Evolutionary conservation across 1,140 invertebrate genomes (phyloP).

Genomic region (Zaprionus capensis): DNA sequence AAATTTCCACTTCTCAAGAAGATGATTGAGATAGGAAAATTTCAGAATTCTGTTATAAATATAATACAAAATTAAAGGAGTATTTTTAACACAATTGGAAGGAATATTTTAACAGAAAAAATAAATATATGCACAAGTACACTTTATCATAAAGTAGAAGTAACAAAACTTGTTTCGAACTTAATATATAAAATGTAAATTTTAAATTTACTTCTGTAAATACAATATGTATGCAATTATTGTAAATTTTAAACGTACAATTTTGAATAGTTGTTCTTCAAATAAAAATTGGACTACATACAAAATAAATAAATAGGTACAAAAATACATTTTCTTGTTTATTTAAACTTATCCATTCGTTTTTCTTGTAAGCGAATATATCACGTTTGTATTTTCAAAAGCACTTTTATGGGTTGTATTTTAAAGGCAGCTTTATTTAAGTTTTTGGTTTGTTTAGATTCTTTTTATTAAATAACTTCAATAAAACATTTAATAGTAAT

Average conservation of each 20-base stretch:
- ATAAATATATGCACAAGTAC: neutral
- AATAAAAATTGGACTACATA: neutral
- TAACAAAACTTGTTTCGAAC: neutral
- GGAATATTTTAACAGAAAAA: neutral
- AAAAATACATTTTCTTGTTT: slow-evolving; percentile 2
- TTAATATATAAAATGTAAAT: neutral
- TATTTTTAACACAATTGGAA: neutral
- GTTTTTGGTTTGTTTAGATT: neutral
- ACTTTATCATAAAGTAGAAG: neutral
- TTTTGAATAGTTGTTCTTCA: neutral
- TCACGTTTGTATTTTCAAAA: neutral
- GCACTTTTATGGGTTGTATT: neutral
- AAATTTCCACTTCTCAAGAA: neutral
- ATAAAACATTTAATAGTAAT: neutral
- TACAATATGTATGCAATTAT: neutral
- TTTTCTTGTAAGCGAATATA: neutral
- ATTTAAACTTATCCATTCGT: neutral
- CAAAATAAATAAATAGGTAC: neutral
- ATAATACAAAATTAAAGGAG: neutral
- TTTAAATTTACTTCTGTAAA: slow-evolving; percentile 3
- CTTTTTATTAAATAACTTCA: neutral
- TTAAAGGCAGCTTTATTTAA: slow-evolving; percentile 1
- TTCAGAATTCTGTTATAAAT: neutral
- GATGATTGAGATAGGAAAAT: neutral
- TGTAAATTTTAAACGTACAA: neutral